phyloP scores from a whole-genome alignment of 2,797 vertebrate species.

The Rhynchotus rufescens region DNA sequence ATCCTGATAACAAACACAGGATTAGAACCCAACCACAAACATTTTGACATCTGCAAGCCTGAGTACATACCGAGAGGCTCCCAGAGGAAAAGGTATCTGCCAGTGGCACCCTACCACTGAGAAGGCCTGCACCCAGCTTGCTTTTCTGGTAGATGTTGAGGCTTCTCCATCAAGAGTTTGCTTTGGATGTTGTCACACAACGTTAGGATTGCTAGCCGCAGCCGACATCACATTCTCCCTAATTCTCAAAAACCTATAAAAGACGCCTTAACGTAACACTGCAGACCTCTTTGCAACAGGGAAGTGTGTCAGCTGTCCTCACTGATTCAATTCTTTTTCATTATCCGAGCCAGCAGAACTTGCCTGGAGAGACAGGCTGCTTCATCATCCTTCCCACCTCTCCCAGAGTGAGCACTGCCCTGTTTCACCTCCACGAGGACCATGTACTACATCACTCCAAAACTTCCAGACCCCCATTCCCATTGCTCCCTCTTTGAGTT shows the following conservation, averaged over 20 bases:
- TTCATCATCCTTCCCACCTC: background rate
- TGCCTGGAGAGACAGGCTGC: background rate
- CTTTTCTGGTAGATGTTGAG: background rate
- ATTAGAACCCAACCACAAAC: background rate
- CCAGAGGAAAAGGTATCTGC: background rate
- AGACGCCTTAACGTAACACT: background rate
- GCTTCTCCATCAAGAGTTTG: background rate
- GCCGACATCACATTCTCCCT: background rate
- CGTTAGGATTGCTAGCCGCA: background rate
- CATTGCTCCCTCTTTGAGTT: background rate
- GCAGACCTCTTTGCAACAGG: conserved; percentile 3
- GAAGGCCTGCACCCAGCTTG: background rate
- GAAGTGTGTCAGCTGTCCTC: conserved; percentile 37
- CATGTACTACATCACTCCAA: background rate
- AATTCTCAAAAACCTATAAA: background rate
- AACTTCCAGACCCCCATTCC: background rate
- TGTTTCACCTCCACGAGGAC: background rate
- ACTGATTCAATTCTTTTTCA: conserved; percentile 18
- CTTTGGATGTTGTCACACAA: background rate
- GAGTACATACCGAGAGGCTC: accelerated
- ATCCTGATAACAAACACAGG: background rate
- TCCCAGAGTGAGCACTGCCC: accelerated
- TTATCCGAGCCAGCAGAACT: conserved; percentile 35
- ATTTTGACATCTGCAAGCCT: accelerated
- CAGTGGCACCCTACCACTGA: background rate